These are phyloP conservation scores for Stenolophus ochropezus DNA, from an alignment of 2,888 invertebrate genomes.

Conservation along the genomic window DNA sequence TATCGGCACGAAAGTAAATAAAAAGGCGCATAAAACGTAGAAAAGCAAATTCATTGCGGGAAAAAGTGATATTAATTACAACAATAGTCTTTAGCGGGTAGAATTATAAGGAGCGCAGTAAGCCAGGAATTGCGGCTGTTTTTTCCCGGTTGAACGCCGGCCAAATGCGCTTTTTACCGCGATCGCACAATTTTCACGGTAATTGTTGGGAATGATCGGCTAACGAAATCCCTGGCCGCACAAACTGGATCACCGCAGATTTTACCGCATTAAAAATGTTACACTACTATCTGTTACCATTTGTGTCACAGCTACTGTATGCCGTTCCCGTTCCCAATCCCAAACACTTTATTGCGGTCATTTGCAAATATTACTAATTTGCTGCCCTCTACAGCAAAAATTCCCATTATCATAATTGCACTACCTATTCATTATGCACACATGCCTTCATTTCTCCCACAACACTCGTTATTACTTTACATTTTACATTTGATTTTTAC, in stretches of 20 bases:
- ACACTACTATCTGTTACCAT: slow-evolving; percentile 18
- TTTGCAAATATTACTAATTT: neutral
- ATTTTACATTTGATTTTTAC: neutral
- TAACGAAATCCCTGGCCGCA: slow-evolving; percentile 27
- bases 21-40: slow-evolving; percentile 16
- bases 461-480: neutral
- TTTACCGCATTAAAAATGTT: slow-evolving; percentile 26
- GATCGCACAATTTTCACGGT: slow-evolving; percentile 45
- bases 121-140: slow-evolving; percentile 31
- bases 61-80: slow-evolving; percentile 34
- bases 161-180: slow-evolving; percentile 55
- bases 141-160: slow-evolving; percentile 42
- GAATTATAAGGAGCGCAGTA: slow-evolving; percentile 23
- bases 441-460: neutral
- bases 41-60: slow-evolving; percentile 6
- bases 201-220: slow-evolving; percentile 53
- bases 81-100: slow-evolving; percentile 37
- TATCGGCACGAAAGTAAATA: slow-evolving; percentile 26
- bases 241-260: slow-evolving; percentile 51
- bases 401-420: neutral
- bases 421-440: neutral
- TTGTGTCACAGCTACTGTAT: slow-evolving; percentile 16
- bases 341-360: neutral
- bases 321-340: neutral
- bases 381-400: neutral